Evolutionary conservation across 2,113 vertebrate genomes (phyloP).

Genomic region (Bettongia penicillata): DNA sequence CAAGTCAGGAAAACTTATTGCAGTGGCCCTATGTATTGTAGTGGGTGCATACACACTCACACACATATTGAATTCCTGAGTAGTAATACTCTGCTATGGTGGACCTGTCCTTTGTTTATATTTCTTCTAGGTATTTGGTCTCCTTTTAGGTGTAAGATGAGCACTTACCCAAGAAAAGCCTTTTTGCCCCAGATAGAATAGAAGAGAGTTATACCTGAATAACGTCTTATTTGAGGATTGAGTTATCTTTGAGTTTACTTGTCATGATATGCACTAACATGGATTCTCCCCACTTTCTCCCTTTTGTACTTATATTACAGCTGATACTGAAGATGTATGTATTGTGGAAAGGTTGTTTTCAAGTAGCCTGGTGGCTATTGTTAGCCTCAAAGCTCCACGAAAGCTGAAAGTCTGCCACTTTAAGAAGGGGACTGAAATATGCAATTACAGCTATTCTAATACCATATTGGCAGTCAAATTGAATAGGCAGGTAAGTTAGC

Average conservation of each 20-base stretch:
- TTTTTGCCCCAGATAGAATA: no score
- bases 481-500: conserved; percentile 93
- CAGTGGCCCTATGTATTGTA: no score
- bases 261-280: rapidly evolving
- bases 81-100: no score
- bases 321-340: conserved; percentile 98
- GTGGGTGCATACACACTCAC: no score
- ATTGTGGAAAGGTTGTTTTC: conserved; percentile 98
- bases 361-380: conserved; percentile 97
- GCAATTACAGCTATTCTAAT: conserved; percentile 99
- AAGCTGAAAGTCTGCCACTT: conserved; percentile 99
- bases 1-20: background rate
- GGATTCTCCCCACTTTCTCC: background rate
- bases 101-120: no score
- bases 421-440: conserved; percentile 99
- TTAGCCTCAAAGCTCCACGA: conserved; percentile 98
- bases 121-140: no score
- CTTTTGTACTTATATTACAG: conserved; percentile 77
- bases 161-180: no score
- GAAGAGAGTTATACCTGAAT: no score
- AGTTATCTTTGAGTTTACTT: background rate
- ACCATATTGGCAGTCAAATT: conserved; percentile 98
- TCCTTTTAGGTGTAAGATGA: no score
- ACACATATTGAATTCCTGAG: no score
- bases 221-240: rapidly evolving